Conservation (phyloP, 2,888 invertebrate species). For the Eilema depressum region DNA sequence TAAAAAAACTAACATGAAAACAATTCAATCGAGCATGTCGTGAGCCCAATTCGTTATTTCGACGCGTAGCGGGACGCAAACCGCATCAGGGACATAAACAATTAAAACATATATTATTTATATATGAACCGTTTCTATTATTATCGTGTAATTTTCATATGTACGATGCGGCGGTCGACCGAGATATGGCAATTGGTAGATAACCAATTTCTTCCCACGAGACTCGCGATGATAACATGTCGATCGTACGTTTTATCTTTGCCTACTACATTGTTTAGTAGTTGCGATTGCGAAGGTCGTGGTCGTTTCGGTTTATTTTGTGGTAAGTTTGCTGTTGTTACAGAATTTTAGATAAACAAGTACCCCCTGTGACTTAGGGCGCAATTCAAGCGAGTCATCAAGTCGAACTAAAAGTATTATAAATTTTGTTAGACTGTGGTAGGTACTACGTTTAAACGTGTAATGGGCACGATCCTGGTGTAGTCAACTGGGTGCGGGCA, state of each 20-base stretch:
- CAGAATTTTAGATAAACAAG: background rate
- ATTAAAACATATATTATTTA: conserved; percentile 64
- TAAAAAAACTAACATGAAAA: conserved; percentile 68
- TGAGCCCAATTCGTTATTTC: conserved; percentile 71
- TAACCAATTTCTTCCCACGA: conserved; percentile 81
- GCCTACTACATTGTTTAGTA: conserved; percentile 34
- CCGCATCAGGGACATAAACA: conserved; percentile 75
- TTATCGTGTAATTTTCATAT: conserved; percentile 67
- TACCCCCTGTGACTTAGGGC: background rate
- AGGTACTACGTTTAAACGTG: too few species aligned
- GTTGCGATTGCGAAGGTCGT: conserved; percentile 25
- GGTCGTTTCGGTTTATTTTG: conserved; percentile 5
- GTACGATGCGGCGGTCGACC: conserved; percentile 62
- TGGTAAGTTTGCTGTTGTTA: conserved; percentile 1
- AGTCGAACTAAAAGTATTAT: too few species aligned
- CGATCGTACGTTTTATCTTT: conserved; percentile 33
- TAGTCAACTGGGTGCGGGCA: too few species aligned
- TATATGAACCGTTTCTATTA: conserved; percentile 58
- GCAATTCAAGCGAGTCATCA: too few species aligned
- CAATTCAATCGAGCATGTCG: conserved; percentile 68
- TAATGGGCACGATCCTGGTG: too few species aligned
- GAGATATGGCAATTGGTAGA: conserved; percentile 68
- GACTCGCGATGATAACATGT: conserved; percentile 57
- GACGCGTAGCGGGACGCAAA: conserved; percentile 66
- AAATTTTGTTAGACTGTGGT: too few species aligned